phyloP scores from a whole-genome alignment of 2,797 vertebrate species.

The Masticophis lateralis region DNA sequence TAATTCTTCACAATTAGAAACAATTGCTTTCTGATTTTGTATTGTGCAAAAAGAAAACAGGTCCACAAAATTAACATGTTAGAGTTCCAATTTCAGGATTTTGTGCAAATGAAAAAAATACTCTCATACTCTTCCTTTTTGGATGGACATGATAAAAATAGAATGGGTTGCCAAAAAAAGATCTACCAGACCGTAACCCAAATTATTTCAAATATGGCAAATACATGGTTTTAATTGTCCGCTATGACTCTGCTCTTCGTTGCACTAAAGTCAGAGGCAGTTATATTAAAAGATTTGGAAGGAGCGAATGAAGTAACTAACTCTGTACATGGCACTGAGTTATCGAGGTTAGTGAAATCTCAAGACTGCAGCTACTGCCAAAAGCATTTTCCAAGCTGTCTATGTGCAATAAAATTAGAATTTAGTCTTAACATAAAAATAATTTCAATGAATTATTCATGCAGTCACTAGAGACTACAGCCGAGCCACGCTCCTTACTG shows the following conservation, averaged over 20 bases:
- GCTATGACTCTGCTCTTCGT: not conserved
- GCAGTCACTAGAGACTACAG: not conserved
- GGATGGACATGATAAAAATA: not conserved
- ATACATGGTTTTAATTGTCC: not conserved
- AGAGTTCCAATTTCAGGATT: not conserved
- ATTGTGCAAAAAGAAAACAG: conserved; percentile 13
- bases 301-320: not conserved
- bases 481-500: not conserved
- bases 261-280: not conserved
- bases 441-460: not conserved
- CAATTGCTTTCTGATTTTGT: conserved; percentile 40
- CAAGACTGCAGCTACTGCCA: not conserved
- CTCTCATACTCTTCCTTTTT: not conserved
- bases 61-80: conserved; percentile 43
- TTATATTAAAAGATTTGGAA: not conserved
- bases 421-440: not conserved
- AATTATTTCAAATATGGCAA: not conserved
- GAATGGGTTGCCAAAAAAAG: not conserved
- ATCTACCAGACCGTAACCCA: too few relatives aligned
- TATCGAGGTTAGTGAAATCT: not conserved
- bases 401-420: not conserved
- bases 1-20: conserved; percentile 30
- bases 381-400: not conserved
- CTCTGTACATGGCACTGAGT: not conserved
- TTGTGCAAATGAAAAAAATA: not conserved